Evolutionary conservation across 2,888 invertebrate species (phyloP), one percentile per base, ranked within the genome.

Genomic region (Lithophane semibrunnea): DNA sequence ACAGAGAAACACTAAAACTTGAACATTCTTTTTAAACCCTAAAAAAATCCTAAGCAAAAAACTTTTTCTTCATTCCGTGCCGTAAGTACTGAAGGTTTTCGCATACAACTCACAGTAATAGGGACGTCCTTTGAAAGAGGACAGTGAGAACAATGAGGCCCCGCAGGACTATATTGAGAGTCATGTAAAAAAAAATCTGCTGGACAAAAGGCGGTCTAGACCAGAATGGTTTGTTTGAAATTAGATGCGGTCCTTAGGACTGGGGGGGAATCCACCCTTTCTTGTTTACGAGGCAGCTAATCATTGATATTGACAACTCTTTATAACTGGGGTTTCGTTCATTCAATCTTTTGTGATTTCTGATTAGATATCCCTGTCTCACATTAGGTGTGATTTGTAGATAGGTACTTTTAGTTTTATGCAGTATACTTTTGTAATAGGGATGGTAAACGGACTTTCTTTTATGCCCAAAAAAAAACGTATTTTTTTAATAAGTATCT

Each of bases 181-280:
- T 91, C 90, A 90, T 92, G 92, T 90, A 91, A 94, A 82, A 93
- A 93, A 92, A 94, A 92, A 89, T 88, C 83, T 73, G 79, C 84
- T 80, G 83, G 87, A 93, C 92, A 94, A 94, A 92, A 91, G 92
- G 83, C 79, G 84, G 91, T 90, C 92, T 93, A 92, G 94, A 93
- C 94, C 90, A 91, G 91, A 88, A 80, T 88, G 86, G 87, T 88
- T 91, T 90, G 90, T 91, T 92, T 91, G 90, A 91, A 92, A 93
- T 94, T 93, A 93, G 89, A 93, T 92, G 89, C 86, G 86, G 84
- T 87, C 77, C 79, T 79, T 70, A 73, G 72, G 61, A 70, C 47
- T 67, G 61, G 44, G 68, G 77, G 73, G 73, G 82, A 65, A 47
- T 58, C 64, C 66, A 68, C 68, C 77, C 83, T 78, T 85, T 74